phyloP scores from a whole-genome alignment of 2,888 invertebrate species.

The Mythimna ferrago region DNA sequence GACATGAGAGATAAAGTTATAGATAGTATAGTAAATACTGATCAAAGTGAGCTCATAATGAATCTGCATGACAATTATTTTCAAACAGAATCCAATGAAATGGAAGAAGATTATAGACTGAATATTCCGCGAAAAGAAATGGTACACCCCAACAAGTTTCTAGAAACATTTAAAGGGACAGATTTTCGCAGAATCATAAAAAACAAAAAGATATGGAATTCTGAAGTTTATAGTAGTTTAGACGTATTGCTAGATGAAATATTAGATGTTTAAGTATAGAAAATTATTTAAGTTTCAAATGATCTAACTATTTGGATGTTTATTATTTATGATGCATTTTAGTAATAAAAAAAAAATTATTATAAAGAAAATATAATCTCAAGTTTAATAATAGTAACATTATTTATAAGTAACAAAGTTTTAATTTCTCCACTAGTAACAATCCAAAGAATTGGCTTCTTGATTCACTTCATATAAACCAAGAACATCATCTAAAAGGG shows the following conservation, averaged over 20 bases:
- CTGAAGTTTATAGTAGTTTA: slow-evolving; percentile 86
- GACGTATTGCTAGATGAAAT: slow-evolving; percentile 67
- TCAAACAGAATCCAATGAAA: slow-evolving; percentile 32
- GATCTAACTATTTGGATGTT: slow-evolving; percentile 27
- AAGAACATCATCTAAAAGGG: slow-evolving; percentile 94
- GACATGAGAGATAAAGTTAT: slow-evolving; percentile 78
- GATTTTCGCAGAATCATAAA: slow-evolving; percentile 90
- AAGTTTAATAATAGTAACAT: slow-evolving; percentile 25
- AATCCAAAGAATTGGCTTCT: slow-evolving; percentile 93
- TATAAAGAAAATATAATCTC: slow-evolving; percentile 59
- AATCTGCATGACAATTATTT: slow-evolving; percentile 85
- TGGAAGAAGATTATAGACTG: slow-evolving; percentile 45
- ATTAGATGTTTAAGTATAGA: slow-evolving; percentile 44
- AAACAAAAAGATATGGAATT: slow-evolving; percentile 90
- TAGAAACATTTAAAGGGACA: slow-evolving; percentile 70
- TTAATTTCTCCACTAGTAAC: slow-evolving; percentile 89
- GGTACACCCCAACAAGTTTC: slow-evolving; percentile 69
- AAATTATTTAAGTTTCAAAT: slow-evolving; percentile 13
- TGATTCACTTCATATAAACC: slow-evolving; percentile 89
- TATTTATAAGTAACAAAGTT: slow-evolving; percentile 18
- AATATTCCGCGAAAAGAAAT: slow-evolving; percentile 39
- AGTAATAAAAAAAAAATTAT: slow-evolving; percentile 13
- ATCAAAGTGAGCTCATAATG: slow-evolving; percentile 89
- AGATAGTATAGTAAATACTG: slow-evolving; percentile 89
- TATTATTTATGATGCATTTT: slow-evolving; percentile 16